These are phyloP conservation scores for Anguilla obscura DNA, from an alignment of 2,797 vertebrate genomes.

Conservation along the genomic window DNA sequence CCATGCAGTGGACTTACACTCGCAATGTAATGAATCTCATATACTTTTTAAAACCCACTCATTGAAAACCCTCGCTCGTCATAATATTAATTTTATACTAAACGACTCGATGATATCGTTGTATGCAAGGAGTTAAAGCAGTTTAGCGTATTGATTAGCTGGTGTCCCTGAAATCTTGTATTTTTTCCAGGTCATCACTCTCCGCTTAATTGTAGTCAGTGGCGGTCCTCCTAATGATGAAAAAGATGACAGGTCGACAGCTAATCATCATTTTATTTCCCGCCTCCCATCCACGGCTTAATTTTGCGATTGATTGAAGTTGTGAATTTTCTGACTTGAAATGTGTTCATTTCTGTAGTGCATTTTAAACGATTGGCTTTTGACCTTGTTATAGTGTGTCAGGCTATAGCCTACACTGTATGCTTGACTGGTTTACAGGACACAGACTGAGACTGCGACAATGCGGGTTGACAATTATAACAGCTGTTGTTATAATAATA, in stretches of 20 bases:
- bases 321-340: conserved; percentile 21
- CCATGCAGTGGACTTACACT: background rate
- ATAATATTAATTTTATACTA: background rate
- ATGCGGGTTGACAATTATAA: background rate
- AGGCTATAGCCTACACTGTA: background rate
- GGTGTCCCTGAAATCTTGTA: conserved; percentile 27
- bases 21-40: background rate
- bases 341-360: conserved; percentile 13
- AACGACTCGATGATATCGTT: background rate
- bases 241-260: conserved; percentile 45
- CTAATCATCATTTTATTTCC: conserved; percentile 29
- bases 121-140: conserved; percentile 31
- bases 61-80: background rate
- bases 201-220: conserved; percentile 37
- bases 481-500: conserved; percentile 1
- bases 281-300: conserved; percentile 32
- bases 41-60: background rate
- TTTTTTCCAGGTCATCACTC: conserved; percentile 30
- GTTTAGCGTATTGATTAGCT: conserved; percentile 35
- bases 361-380: background rate
- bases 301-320: conserved; percentile 33
- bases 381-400: background rate
- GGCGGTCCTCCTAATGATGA: conserved; percentile 45
- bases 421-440: background rate
- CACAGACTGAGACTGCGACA: background rate